Conservation (phyloP, 2,888 invertebrate species). For the Steinernema carpocapsae region DNA sequence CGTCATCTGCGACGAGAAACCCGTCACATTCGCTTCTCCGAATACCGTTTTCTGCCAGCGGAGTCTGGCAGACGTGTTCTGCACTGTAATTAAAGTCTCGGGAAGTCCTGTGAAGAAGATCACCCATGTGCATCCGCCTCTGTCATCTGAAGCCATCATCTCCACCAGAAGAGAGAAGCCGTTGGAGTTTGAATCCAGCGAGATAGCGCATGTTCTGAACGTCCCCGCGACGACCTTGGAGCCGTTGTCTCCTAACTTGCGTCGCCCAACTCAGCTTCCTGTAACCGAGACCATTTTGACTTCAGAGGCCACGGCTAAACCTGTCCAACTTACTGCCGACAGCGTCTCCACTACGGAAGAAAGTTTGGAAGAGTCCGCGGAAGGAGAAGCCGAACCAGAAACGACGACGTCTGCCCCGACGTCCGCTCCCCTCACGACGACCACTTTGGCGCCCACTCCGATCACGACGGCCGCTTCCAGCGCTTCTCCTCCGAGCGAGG, state of each 20-base stretch:
- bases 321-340: not conserved
- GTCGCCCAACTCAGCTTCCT: not conserved
- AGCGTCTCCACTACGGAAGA: not conserved
- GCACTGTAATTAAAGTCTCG: not conserved
- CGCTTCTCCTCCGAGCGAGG: not conserved
- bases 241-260: not conserved
- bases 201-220: not conserved
- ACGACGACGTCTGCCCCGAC: not conserved
- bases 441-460: not conserved
- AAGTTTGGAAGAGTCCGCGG: not conserved
- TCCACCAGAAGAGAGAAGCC: not conserved
- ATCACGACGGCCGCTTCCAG: not conserved
- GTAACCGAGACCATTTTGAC: slow-evolving; percentile 11
- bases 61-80: slow-evolving; percentile 10
- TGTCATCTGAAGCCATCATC: slow-evolving; percentile 12
- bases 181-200: not conserved
- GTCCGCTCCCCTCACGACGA: too few relatives aligned
- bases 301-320: not conserved
- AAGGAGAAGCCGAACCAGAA: not conserved
- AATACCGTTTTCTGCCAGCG: slow-evolving; percentile 18
- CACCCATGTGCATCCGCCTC: not conserved
- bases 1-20: slow-evolving; percentile 27
- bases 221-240: not conserved
- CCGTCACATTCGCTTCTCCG: slow-evolving; percentile 20
- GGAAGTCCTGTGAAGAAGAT: not conserved